Percentiles rank a stretch among this genome's conserved stretches.
These are phyloP conservation scores for Chloroclystis v-ata DNA, from an alignment of 2,888 invertebrate species.

Conservation along the genomic window DNA sequence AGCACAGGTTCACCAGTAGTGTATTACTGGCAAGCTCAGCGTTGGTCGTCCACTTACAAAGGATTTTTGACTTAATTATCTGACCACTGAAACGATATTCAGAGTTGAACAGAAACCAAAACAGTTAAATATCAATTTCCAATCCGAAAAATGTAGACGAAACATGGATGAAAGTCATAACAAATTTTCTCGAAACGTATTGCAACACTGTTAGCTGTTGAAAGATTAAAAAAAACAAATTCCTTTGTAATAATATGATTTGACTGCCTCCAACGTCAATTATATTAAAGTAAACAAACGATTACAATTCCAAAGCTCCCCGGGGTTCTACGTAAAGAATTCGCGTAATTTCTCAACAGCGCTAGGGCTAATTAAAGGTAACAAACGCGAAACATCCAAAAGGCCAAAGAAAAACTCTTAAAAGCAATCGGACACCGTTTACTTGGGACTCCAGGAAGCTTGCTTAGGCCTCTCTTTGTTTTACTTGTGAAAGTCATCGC, in stretches of 20 bases:
- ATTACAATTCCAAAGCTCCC: slow-evolving; percentile 2
- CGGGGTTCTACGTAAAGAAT: slow-evolving; percentile 11
- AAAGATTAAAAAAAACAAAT: background rate
- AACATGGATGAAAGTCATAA: no score
- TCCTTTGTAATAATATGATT: background rate
- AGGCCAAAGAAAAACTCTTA: slow-evolving; percentile 10
- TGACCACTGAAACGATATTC: no score
- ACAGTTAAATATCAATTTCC: no score
- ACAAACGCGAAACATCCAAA: slow-evolving; percentile 12
- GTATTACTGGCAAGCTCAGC: no score
- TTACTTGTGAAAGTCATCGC: background rate
- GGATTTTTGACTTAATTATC: no score
- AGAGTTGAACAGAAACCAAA: no score
- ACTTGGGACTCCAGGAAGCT: slow-evolving; percentile 14
- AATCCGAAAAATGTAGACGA: no score
- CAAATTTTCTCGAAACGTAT: no score
- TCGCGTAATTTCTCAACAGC: slow-evolving; percentile 10
- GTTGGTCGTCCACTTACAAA: no score
- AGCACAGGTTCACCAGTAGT: no score
- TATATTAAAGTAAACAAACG: background rate
- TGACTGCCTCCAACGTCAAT: background rate
- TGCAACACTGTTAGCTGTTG: no score
- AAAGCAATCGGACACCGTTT: slow-evolving; percentile 28
- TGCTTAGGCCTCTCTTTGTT: background rate
- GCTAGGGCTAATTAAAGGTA: slow-evolving; percentile 11